Base-by-base conservation (phyloP, 1,140 invertebrate species). In the Nephotettix cincticeps region DNA sequence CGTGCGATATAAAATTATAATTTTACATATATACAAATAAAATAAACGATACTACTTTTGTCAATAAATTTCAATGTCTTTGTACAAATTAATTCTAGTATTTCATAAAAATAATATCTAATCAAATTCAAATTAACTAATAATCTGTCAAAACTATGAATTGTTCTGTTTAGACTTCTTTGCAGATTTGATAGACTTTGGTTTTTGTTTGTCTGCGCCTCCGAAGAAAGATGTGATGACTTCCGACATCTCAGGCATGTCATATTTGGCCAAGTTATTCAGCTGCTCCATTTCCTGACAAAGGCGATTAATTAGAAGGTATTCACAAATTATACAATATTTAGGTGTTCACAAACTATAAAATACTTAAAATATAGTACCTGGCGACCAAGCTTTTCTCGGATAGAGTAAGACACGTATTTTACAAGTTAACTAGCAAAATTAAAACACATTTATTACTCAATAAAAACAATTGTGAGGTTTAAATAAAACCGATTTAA, bases 211-310 rank as follows among this genome's bases (percentile, higher is more conserved):
- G 63, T 88, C 64, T 78, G 80, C 85, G 85, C 92, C 88, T 64
- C 89, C 87, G 74, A 95, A 89, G 69, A 90, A 89, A 17, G 89
- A 89, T 4, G 94, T 94, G 61, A 97, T 86, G 80, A 95, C 87
- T 83, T 97, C 95, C 1, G 93, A 95, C 83, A 97, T 90, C 83
- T 97, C 94, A 0, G 94, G 94, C 84, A 96, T 89, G 75, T 91
- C 90, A 71, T 93, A 91, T 82, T 93, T 94, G 0, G 91, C 89
- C 73, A 94, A 83, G 80, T 87, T 91, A 74, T 90, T 89, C 28
- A 97, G 85, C 75, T 96, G 93, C 79, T 97, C 95, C 84, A 97
- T 91, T 85, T 97, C 95, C 84, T 88, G 71, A 28, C 76, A 81
- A 71, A 72, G n/a, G 70, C n/a, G n/a, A n/a, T n/a, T n/a, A n/a